These are phyloP conservation scores for Erebia ligea DNA, from an alignment of 2,888 invertebrate species.

Conservation along the genomic window DNA sequence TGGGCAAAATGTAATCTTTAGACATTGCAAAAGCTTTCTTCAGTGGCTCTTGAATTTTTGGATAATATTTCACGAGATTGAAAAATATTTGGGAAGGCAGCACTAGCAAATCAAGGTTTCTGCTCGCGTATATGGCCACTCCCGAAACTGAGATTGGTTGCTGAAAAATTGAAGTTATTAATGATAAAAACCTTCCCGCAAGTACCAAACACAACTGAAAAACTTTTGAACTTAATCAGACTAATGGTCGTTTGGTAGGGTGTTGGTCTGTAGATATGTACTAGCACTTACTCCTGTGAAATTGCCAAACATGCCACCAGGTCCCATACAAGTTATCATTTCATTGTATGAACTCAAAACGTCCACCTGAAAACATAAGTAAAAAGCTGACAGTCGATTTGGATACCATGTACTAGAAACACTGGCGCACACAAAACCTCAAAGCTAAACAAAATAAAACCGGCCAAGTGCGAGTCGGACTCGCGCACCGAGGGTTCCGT, in stretches of 20 bases:
- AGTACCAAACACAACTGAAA: too few relatives aligned
- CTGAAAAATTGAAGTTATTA: slow-evolving; percentile 50
- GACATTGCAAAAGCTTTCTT: slow-evolving; percentile 70
- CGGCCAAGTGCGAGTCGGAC: too few relatives aligned
- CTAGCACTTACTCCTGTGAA: slow-evolving; percentile 67
- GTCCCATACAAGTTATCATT: slow-evolving; percentile 80
- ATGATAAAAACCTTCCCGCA: too few relatives aligned
- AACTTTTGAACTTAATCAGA: too few relatives aligned
- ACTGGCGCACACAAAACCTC: too few relatives aligned
- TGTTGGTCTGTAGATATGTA: background rate
- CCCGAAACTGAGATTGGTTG: slow-evolving; percentile 69
- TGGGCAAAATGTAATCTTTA: slow-evolving; percentile 73
- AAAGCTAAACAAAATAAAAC: too few relatives aligned
- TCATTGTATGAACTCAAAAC: slow-evolving; percentile 76
- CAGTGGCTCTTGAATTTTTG: slow-evolving; percentile 71
- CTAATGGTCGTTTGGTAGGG: too few relatives aligned
- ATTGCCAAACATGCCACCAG: slow-evolving; percentile 81
- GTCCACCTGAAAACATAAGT: slow-evolving; percentile 61
- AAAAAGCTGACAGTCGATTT: background rate
- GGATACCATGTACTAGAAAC: too few relatives aligned
- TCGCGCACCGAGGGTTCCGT: too few relatives aligned
- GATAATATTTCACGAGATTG: slow-evolving; percentile 72
- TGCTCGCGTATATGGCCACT: slow-evolving; percentile 72
- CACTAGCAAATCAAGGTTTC: slow-evolving; percentile 70
- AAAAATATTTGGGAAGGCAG: slow-evolving; percentile 73